Conservation (phyloP, 2,113 vertebrate genomes). For the Austrofundulus limnaeus region DNA sequence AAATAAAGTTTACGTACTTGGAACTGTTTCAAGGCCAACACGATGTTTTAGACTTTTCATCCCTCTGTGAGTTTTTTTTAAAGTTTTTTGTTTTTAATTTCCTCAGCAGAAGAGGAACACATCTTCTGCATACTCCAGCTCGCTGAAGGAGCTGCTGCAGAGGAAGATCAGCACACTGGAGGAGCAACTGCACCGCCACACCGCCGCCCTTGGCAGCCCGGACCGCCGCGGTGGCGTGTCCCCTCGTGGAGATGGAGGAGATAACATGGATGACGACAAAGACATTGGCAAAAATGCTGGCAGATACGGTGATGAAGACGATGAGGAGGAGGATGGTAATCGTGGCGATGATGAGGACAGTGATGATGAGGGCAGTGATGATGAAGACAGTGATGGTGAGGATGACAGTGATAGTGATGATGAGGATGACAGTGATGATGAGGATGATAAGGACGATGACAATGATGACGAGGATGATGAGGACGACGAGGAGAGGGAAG, state of each 20-base stretch:
- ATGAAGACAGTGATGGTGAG: slow-evolving; percentile 4
- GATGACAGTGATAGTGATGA: slow-evolving; percentile 1
- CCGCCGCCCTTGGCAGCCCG: slow-evolving; percentile 13
- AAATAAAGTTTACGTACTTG: no score
- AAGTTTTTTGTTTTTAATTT: background rate
- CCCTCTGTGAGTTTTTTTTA: background rate
- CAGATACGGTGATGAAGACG: no score
- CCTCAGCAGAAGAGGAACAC: slow-evolving; percentile 77
- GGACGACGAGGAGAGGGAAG: slow-evolving; percentile 2
- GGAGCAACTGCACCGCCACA: slow-evolving; percentile 75
- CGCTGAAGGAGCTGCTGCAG: slow-evolving; percentile 81
- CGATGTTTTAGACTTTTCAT: slow-evolving; percentile 10
- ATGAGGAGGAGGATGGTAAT: background rate
- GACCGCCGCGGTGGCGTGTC: slow-evolving; percentile 46
- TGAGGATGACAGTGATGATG: background rate
- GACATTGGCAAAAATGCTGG: no score
- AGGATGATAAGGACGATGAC: slow-evolving; percentile 14
- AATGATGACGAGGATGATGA: background rate
- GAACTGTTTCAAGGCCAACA: no score
- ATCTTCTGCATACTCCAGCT: slow-evolving; percentile 78
- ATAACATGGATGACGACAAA: no score
- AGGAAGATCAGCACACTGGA: slow-evolving; percentile 82
- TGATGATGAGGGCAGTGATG: background rate
- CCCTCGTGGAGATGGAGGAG: slow-evolving; percentile 24
- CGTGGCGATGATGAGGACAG: background rate